Evolutionary conservation across 2,888 invertebrate species (phyloP), one percentile per base, ranked within the genome.

Genomic region (Petrolisthes cinctipes): DNA sequence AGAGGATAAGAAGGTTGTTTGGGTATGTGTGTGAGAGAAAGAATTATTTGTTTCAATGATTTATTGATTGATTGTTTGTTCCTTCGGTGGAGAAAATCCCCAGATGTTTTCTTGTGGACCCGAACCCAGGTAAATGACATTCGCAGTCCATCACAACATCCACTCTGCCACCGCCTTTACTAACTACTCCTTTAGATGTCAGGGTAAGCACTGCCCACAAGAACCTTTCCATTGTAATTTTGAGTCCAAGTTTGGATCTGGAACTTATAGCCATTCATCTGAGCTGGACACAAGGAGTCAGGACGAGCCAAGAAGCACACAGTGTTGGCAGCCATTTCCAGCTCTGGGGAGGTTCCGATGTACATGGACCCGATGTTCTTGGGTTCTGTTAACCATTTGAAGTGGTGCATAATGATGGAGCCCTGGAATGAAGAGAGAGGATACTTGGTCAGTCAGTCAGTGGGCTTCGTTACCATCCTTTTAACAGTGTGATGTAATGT

Each of bases 281-380:
- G 95, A 11, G 97, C 94, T 0, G 95, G 96, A 91, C 97, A 97
- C 6, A 95, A 94, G 88, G 94, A 94, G 91, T 96, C 96, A 0
- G 96, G 95, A 84, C 97, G 94, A 11, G 96, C 93, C 78, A 96
- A 93, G 92, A 96, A 97, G 92, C 98, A 98, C 5, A 97, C 94
- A 0, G 97, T 96, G 92, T 97, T 98, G 3, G 98, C 93, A 0
- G 98, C 96, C 93, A 98, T 94, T 93, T 98, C 98, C 91, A 98
- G 94, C 93, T 98, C 98, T 0, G 98, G 98, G 85, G 97, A 97
- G 1, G 96, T 96, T 37, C 97, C 97, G 89, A 97, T 94, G 92
- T 97, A 96, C 94, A 97, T 94, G 0, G 95, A 94, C 83, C 95
- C 95, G 0, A 96, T 96, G 0, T 96, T 96, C 92, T 97, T 97